Conservation (phyloP, 1,140 invertebrate species). For the Zaprionus camerounensis region DNA sequence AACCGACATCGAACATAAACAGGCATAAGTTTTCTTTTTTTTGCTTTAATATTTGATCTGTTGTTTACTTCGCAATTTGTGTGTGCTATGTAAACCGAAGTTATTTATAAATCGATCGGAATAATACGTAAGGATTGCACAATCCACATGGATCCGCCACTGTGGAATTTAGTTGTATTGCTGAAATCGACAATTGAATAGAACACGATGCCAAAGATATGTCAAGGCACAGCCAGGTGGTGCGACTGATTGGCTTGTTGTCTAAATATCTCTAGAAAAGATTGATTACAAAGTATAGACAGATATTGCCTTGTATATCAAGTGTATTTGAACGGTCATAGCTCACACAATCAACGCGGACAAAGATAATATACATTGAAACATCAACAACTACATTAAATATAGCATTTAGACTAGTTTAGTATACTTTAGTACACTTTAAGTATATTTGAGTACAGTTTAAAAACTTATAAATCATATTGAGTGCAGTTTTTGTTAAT, state of each 20-base stretch:
- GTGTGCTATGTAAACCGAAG: constrained; percentile 56
- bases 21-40: constrained; percentile 31
- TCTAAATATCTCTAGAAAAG: constrained; percentile 24
- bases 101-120: constrained; percentile 61
- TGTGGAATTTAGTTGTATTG: constrained; percentile 15
- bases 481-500: background rate
- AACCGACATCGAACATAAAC: constrained; percentile 24
- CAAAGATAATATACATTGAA: background rate
- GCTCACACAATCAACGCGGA: background rate
- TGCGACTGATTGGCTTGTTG: constrained; percentile 17
- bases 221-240: constrained; percentile 30
- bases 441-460: background rate
- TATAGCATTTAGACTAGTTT: background rate
- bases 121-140: constrained; percentile 45
- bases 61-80: constrained; percentile 59
- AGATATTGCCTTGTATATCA: constrained; percentile 13
- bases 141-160: constrained; percentile 27
- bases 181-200: constrained; percentile 32
- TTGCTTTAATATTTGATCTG: constrained; percentile 46
- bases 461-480: background rate
- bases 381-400: background rate
- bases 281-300: constrained; percentile 27
- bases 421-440: background rate
- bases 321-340: background rate
- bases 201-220: constrained; percentile 31